Evolutionary conservation across 2,888 invertebrate species (phyloP).

Genomic region (Carabus problematicus): DNA sequence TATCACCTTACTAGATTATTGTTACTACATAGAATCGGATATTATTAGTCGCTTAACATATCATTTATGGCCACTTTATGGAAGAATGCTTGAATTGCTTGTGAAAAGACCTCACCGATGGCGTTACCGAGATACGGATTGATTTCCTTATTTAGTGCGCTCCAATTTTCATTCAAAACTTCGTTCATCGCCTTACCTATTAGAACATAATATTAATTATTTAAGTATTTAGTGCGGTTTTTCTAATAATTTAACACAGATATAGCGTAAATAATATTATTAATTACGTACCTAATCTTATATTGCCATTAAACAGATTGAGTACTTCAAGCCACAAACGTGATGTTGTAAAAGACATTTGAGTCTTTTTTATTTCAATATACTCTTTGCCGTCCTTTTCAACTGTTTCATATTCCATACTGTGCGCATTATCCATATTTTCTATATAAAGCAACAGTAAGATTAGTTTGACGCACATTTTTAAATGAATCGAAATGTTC

Average conservation of each 20-base stretch:
- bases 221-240: neutral
- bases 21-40: no score
- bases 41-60: slow-evolving; percentile 8
- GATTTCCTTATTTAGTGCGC: slow-evolving; percentile 45
- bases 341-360: slow-evolving; percentile 43
- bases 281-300: slow-evolving; percentile 47
- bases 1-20: no score
- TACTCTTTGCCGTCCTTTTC: slow-evolving; percentile 50
- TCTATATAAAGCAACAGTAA: neutral
- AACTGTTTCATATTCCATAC: slow-evolving; percentile 47
- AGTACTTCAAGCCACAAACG: slow-evolving; percentile 45
- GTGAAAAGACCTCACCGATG: slow-evolving; percentile 17
- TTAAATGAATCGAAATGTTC: no score
- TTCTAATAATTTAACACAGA: neutral
- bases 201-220: slow-evolving; percentile 1
- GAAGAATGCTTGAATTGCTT: slow-evolving; percentile 36
- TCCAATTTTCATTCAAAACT: slow-evolving; percentile 49
- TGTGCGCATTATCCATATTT: neutral
- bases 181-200: slow-evolving; percentile 47
- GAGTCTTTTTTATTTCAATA: slow-evolving; percentile 42
- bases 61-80: slow-evolving; percentile 38
- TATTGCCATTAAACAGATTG: slow-evolving; percentile 52
- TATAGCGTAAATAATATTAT: slow-evolving; percentile 9
- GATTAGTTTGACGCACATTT: neutral
- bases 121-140: slow-evolving; percentile 41